Evolutionary conservation across 2,113 vertebrate species (phyloP), one percentile per base, ranked within the genome.

Genomic region (Helogale parvula): DNA sequence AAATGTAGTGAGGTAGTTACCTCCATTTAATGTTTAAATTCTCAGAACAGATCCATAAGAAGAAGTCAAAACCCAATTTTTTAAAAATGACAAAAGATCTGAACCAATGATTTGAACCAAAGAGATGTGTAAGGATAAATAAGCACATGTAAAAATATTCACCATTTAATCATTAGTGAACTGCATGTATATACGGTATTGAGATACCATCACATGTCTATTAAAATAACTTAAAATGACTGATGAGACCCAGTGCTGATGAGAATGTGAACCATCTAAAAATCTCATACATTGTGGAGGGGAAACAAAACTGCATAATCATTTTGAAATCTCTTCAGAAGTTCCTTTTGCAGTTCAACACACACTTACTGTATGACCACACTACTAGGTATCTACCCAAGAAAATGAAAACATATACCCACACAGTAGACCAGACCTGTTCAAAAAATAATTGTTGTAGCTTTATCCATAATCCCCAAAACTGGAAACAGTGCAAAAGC

Each of bases 51-150:
- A 33, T 74, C 33, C n/a, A 63, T 94, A 38, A 94, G 21, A 57
- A 92, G 45, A 35, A n/a, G 60, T 50, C 5, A 66, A 82, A 88
- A 83, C 7, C 3, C 45, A 45, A 33, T 31, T 77, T 93, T 38
- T 2, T 31, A 84, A 77, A 85, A 17, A 35, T n/a, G 10, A 60
- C 16, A 88, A 65, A 71, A 60, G 19, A 90, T 80, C 88, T 92
- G 25, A 88, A 91, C 27, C 47, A 93, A 92, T 76, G 19, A 90
- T 88, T 93, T 93, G 31, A 85, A 91, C 27, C 47, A 90, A 92
- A 86, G 54, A 65, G 21, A 57, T n/a, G 21, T 21, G 2, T 29
- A 25, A 52, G 12, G 45, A 41, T 10, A 93, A 93, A 41, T 35
- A 86, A 68, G 19, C 4, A 57, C 14, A 11, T 45, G 10, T 2